Evolutionary conservation across 2,797 vertebrate genomes (phyloP), one percentile per base, ranked within the genome.

Genomic region (Anabas testudineus): DNA sequence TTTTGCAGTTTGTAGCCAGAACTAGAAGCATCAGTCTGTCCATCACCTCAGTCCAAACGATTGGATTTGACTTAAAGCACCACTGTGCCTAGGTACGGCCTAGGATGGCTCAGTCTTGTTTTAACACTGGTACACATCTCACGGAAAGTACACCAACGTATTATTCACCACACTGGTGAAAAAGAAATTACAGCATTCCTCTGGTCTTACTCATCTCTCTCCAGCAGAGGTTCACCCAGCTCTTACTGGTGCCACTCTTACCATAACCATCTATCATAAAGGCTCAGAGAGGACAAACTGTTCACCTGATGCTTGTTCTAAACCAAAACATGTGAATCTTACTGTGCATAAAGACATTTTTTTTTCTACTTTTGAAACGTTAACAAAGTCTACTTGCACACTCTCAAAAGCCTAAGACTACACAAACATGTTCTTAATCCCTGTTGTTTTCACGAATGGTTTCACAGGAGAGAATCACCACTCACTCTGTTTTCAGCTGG

Each of bases 301-400:
- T 72, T 46, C 67, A 67, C 34, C 59, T 68, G 58, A 45, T 30
- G 41, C 54, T 28, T 12, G 12, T 28, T 59, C 21, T 45, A 22
- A 73, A 59, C 37, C 66, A 43, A 78, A 71, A 74, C 55, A 19
- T 83, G 37, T 39, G 34, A 81, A 15, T 7, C 39, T 24, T 19
- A 18, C 42, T 61, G 48, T 19, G 3, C 54, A 53, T 55, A 46
- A 59, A 67, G 54, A n/a, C n/a, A n/a, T 26, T 18, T 0, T 2
- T 55, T 81, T 69, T 26, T 55, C 47, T 30, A 53, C 34, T 7
- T 67, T 67, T 39, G 19, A 55, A 41, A 71, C 67, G 57, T 59
- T 41, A 62, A 78, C 24, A 68, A 63, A 10, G 7, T 2, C 59
- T 43, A n/a, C 42, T 36, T 48, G 30, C 10, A 21, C 19, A 21